phyloP scores from a whole-genome alignment of 2,113 vertebrate genomes.

The Amblyornis subalaris region DNA sequence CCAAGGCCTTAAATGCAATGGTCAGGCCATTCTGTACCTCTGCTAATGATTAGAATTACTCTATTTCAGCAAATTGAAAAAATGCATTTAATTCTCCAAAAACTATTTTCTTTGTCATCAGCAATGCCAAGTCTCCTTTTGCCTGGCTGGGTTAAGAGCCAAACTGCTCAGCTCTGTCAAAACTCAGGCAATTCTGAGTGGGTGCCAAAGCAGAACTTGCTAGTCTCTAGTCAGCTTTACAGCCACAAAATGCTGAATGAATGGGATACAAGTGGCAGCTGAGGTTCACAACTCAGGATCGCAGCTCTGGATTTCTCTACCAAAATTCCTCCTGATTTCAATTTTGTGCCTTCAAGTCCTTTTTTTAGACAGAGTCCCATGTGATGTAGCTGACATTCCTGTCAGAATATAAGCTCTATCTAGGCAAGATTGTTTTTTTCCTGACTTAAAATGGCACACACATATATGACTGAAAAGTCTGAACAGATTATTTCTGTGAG shows the following conservation, averaged over 20 bases:
- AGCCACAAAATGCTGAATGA: conserved; percentile 52
- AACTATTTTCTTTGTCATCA: conserved; percentile 32
- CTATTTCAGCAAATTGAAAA: background rate
- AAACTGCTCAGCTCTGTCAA: conserved; percentile 56
- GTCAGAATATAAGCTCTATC: background rate
- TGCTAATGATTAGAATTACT: background rate
- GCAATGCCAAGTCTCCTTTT: conserved; percentile 43
- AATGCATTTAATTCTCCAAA: background rate
- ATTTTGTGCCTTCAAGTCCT: conserved; percentile 18
- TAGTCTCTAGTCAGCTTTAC: conserved; percentile 56
- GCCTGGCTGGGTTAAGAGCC: conserved; percentile 53
- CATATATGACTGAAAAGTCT: background rate
- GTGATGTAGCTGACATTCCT: background rate
- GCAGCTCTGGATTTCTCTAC: conserved; percentile 15
- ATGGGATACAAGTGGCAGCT: conserved; percentile 53
- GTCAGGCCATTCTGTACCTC: background rate
- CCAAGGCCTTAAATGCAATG: background rate
- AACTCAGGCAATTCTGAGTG: conserved; percentile 34
- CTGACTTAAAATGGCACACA: background rate
- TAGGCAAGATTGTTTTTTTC: conserved; percentile 5
- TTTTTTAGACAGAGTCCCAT: conserved; percentile 36
- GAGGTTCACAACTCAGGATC: conserved; percentile 53
- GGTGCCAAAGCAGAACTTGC: conserved; percentile 55
- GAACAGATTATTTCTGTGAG: background rate
- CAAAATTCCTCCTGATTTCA: conserved; percentile 39